Percentiles rank a stretch among this genome's conserved stretches.
These are phyloP conservation scores for Gortyna flavago DNA, from an alignment of 2,888 invertebrate species.

Conservation along the genomic window DNA sequence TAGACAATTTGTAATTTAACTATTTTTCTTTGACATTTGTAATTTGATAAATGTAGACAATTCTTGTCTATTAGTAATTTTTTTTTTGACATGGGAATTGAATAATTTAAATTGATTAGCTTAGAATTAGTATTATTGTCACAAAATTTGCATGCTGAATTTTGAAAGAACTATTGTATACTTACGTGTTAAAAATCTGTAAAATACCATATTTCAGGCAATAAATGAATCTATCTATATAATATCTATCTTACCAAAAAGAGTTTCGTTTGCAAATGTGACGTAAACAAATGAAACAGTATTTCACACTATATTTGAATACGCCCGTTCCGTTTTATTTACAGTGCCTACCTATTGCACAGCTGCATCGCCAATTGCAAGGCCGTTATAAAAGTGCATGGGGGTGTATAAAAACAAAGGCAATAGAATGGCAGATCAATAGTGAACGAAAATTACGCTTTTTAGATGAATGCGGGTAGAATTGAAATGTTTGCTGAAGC, in stretches of 20 bases:
- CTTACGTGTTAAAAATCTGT: too few species aligned
- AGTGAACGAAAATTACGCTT: conserved; percentile 61
- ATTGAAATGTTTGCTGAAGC: conserved; percentile 52
- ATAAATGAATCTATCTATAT: too few species aligned
- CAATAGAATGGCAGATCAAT: conserved; percentile 64
- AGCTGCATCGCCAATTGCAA: conserved; percentile 51
- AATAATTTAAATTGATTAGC: too few species aligned
- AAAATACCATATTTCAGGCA: too few species aligned
- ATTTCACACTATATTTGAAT: conserved; percentile 38
- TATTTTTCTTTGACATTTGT: too few species aligned
- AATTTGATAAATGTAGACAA: too few species aligned
- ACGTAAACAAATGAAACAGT: conserved; percentile 20
- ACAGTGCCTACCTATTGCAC: conserved; percentile 43
- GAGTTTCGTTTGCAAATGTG: conserved; percentile 7
- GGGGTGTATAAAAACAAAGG: conserved; percentile 66
- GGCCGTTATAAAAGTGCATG: conserved; percentile 66
- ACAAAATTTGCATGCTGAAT: too few species aligned
- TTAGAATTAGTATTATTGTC: too few species aligned
- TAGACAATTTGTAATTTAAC: too few species aligned
- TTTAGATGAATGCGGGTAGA: conserved; percentile 51
- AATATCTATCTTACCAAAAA: conserved; percentile 1
- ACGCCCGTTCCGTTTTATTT: conserved; percentile 59
- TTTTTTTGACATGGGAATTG: too few species aligned
- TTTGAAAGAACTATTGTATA: too few species aligned
- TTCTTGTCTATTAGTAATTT: too few species aligned